These are phyloP conservation scores for Eupsittula cactorum DNA, from an alignment of 2,113 vertebrate species.

Conservation along the genomic window DNA sequence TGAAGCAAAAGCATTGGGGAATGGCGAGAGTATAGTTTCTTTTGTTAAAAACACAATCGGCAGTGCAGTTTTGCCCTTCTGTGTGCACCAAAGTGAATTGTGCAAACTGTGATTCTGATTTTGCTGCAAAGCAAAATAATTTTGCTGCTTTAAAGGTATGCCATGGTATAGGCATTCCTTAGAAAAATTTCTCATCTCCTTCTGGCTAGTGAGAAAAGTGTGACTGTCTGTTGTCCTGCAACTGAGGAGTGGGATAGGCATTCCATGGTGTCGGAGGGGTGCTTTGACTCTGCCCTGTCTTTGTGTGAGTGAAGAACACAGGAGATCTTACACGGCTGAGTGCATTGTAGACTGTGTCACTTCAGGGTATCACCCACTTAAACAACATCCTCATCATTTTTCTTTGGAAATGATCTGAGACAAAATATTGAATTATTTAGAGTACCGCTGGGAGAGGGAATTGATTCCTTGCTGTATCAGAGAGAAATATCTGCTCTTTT, in stretches of 20 bases:
- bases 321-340: conserved; percentile 2
- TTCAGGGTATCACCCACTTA: conserved; percentile 46
- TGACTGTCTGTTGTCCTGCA: not conserved
- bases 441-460: conserved; percentile 54
- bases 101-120: not conserved
- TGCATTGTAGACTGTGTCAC: conserved; percentile 43
- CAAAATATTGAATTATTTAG: conserved; percentile 72
- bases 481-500: conserved; percentile 66
- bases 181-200: not conserved
- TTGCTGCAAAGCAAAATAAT: not conserved
- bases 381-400: conserved; percentile 65
- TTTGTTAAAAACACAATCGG: not conserved
- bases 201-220: not conserved
- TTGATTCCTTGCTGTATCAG: conserved; percentile 65
- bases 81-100: not conserved
- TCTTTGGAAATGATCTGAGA: conserved; percentile 68
- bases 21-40: not conserved
- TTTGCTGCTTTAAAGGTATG: not conserved
- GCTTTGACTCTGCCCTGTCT: not conserved
- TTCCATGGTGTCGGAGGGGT: fast-evolving
- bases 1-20: not conserved
- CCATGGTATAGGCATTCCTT: fast-evolving
- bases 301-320: not conserved
- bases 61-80: not conserved
- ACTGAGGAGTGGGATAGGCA: fast-evolving